A percentile compares a stretch with the other conserved stretches of the same genome.
Conservation (phyloP, 2,888 invertebrate species). For the Philereme transversata region DNA sequence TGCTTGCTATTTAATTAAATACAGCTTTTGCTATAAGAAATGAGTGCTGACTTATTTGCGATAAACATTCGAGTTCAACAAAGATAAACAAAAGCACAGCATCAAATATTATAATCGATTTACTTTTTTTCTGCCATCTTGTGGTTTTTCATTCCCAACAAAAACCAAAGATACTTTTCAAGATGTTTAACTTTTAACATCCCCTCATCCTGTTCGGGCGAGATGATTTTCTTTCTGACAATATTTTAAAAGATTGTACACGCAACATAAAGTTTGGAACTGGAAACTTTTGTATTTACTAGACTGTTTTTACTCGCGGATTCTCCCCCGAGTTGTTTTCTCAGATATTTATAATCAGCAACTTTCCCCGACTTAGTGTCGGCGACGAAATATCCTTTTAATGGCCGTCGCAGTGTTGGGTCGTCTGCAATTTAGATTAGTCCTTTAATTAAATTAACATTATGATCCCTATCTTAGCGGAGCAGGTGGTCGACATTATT, state of each 20-base stretch:
- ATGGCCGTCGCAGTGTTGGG: slow-evolving; percentile 80
- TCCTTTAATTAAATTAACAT: slow-evolving; percentile 84
- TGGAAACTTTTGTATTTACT: slow-evolving; percentile 55
- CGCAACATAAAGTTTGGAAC: slow-evolving; percentile 35
- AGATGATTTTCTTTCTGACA: slow-evolving; percentile 18
- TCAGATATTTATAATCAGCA: slow-evolving; percentile 77
- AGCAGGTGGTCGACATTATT: slow-evolving; percentile 80
- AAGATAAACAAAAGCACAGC: slow-evolving; percentile 1
- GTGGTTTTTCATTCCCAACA: slow-evolving; percentile 2
- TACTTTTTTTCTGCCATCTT: neutral
- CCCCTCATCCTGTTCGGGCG: slow-evolving; percentile 17
- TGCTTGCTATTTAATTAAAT: slow-evolving; percentile 65
- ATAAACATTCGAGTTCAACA: neutral
- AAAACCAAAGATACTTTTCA: slow-evolving; percentile 8
- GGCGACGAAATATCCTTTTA: slow-evolving; percentile 81
- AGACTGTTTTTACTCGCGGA: slow-evolving; percentile 59
- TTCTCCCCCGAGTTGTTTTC: slow-evolving; percentile 64
- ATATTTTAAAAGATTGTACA: slow-evolving; percentile 34
- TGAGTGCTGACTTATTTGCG: slow-evolving; percentile 16
- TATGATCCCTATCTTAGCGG: slow-evolving; percentile 80
- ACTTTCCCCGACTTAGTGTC: slow-evolving; percentile 75
- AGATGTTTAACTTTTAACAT: slow-evolving; percentile 20
- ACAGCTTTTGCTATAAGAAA: slow-evolving; percentile 42
- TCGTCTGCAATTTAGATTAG: slow-evolving; percentile 84
- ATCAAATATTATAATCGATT: slow-evolving; percentile 1